Evolutionary conservation across 2,888 invertebrate species (phyloP).

Genomic region (Mythimna pallens): DNA sequence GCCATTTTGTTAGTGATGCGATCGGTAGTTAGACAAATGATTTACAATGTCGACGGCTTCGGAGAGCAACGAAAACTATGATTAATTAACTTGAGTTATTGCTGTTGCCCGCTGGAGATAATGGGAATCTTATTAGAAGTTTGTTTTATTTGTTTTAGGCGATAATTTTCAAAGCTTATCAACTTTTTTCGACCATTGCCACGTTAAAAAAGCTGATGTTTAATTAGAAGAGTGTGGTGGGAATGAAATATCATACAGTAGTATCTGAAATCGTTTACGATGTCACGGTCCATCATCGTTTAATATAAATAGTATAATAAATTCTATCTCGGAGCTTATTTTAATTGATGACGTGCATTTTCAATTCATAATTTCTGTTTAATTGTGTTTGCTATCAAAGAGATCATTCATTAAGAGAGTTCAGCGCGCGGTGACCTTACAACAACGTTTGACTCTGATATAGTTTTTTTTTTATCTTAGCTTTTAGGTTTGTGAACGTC

Average conservation of each 20-base stretch:
- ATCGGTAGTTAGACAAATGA: conserved; percentile 82
- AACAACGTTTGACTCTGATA: conserved; percentile 46
- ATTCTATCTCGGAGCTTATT: conserved; percentile 66
- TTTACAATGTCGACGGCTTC: conserved; percentile 78
- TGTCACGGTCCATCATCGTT: conserved; percentile 61
- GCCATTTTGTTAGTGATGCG: conserved; percentile 82
- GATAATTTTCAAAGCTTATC: conserved; percentile 35
- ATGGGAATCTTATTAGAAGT: conserved; percentile 63
- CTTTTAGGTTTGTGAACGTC: conserved; percentile 60
- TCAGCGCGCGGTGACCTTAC: conserved; percentile 67
- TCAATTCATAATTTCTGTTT: conserved; percentile 66
- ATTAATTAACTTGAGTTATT: conserved; percentile 81
- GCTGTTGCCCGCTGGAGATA: conserved; percentile 62
- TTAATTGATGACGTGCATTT: conserved; percentile 76
- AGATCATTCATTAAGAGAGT: conserved; percentile 67
- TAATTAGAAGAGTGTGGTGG: conserved; percentile 38
- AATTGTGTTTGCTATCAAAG: conserved; percentile 65
- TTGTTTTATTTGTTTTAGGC: conserved; percentile 55
- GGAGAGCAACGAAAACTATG: conserved; percentile 75
- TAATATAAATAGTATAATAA: conserved; percentile 62
- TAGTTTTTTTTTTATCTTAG: conserved; percentile 57
- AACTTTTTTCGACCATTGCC: conserved; percentile 26
- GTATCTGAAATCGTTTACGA: conserved; percentile 40
- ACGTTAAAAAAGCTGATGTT: conserved; percentile 24
- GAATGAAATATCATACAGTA: conserved; percentile 36